These are phyloP conservation scores for Noctua comes DNA, from an alignment of 2,888 invertebrate genomes.

Conservation along the genomic window DNA sequence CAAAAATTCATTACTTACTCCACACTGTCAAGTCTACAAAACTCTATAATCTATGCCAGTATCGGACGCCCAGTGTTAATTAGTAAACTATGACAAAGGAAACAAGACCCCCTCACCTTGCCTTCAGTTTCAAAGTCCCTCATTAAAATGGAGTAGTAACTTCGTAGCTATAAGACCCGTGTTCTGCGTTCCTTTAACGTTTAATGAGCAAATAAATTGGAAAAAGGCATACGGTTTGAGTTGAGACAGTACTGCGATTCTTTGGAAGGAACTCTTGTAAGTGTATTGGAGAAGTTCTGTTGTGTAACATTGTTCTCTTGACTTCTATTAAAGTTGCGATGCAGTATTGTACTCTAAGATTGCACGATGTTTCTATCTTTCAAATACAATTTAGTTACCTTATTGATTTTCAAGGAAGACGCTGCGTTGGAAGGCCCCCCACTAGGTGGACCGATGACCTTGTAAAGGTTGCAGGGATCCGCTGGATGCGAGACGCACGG, in stretches of 20 bases:
- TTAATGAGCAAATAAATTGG: conserved; percentile 73
- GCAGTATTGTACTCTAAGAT: too few species aligned
- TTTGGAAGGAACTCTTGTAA: conserved; percentile 19
- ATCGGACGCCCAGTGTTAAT: conserved; percentile 76
- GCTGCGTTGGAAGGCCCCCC: too few species aligned
- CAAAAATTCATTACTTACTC: conserved; percentile 21
- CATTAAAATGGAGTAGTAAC: conserved; percentile 78
- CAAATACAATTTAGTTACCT: not conserved
- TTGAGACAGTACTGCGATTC: conserved; percentile 43
- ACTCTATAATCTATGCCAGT: conserved; percentile 63
- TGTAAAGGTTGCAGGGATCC: too few species aligned
- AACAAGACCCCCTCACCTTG: conserved; percentile 72
- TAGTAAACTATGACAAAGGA: conserved; percentile 82
- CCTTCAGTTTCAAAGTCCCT: conserved; percentile 76
- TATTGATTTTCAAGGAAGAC: too few species aligned
- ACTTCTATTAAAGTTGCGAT: not conserved
- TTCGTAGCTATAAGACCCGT: conserved; percentile 65
- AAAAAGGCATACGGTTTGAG: conserved; percentile 60
- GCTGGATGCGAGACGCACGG: too few species aligned
- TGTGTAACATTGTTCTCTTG: not conserved
- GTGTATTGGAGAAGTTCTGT: not conserved
- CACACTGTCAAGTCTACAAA: conserved; percentile 51
- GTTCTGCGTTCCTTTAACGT: conserved; percentile 67
- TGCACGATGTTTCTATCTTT: not conserved
- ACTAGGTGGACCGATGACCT: too few species aligned